phyloP scores from a whole-genome alignment of 2,888 invertebrate species.

The Seira musarum region DNA sequence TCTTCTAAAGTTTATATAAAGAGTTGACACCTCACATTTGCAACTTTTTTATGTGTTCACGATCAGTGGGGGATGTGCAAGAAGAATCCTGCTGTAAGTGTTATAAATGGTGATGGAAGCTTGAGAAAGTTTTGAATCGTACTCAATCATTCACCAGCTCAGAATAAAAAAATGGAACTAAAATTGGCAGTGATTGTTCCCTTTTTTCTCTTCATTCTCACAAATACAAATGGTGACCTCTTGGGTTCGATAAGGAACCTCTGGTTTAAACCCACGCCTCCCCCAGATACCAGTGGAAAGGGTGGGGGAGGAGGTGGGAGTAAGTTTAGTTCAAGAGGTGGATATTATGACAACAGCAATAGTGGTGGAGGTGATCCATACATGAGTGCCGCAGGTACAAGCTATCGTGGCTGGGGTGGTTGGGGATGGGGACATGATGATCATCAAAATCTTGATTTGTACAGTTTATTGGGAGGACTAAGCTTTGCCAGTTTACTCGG shows the following conservation, averaged over 20 bases:
- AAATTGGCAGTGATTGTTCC: background rate
- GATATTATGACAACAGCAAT: background rate
- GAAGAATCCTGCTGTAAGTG: background rate
- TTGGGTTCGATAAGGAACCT: background rate
- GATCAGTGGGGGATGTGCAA: background rate
- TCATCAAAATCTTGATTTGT: conserved; percentile 65
- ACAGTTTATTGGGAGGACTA: conserved; percentile 64
- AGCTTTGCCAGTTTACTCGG: conserved; percentile 65
- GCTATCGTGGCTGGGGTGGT: conserved; percentile 25
- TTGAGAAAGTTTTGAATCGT: background rate
- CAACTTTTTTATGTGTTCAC: background rate
- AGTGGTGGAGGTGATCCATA: background rate
- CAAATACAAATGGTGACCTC: conserved; percentile 6
- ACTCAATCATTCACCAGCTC: too few species aligned
- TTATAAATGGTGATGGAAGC: background rate
- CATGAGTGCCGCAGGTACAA: background rate
- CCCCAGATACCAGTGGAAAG: background rate
- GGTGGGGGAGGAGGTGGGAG: background rate
- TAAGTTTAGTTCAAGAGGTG: background rate
- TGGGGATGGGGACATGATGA: conserved; percentile 41
- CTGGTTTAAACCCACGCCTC: background rate
- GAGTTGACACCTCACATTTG: background rate
- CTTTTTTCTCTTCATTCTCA: background rate
- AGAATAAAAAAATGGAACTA: background rate
- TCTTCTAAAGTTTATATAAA: conserved; percentile 25